Conservation (phyloP, 2,888 invertebrate genomes). For the Ariolimax columbianus region DNA sequence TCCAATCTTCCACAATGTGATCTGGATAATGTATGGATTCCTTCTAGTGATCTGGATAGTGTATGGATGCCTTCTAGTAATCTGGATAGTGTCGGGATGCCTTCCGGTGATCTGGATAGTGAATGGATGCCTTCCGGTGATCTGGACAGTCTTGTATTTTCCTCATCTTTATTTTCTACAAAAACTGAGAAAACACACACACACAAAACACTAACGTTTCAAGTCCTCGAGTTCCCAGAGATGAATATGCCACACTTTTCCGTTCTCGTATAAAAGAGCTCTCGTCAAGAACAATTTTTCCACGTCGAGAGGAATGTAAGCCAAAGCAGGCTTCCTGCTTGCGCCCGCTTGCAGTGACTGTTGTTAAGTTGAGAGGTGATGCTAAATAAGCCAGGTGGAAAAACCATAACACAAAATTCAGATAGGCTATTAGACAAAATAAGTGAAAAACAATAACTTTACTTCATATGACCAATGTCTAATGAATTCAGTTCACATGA, state of each 20-base stretch:
- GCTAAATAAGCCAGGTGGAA: not conserved
- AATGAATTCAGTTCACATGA: no score
- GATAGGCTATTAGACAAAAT: no score
- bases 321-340: not conserved
- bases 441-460: no score
- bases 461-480: no score
- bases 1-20: no score
- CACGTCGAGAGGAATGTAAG: not conserved
- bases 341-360: not conserved
- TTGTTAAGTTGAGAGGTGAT: slow-evolving; percentile 31
- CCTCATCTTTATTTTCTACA: not conserved
- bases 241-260: slow-evolving; percentile 44
- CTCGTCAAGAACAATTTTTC: not conserved
- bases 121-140: no score
- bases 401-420: not conserved
- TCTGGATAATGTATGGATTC: no score
- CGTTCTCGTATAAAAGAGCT: slow-evolving; percentile 9
- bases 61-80: no score
- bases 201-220: slow-evolving; percentile 30
- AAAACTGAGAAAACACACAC: not conserved
- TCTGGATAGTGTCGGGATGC: no score
- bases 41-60: no score
- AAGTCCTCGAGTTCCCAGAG: slow-evolving; percentile 32
- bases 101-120: no score
- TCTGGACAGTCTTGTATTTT: no score